These are phyloP conservation scores for Tethea ocularis DNA, from an alignment of 2,888 invertebrate genomes.

Conservation along the genomic window DNA sequence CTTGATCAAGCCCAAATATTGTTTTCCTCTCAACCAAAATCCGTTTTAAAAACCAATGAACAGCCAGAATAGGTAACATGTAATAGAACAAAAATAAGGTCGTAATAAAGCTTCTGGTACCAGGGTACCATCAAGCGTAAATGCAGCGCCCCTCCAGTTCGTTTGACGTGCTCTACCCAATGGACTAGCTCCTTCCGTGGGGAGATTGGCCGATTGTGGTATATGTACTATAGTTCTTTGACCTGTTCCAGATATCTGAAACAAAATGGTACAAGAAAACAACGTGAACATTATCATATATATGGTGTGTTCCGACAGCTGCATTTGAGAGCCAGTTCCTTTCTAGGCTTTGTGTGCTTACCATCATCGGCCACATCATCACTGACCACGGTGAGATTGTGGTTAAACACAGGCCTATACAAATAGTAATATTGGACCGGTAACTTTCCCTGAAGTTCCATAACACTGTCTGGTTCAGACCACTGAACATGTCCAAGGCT, in stretches of 20 bases:
- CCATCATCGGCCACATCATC: no score
- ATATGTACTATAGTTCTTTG: conserved; percentile 21
- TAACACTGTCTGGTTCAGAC: conserved; percentile 59
- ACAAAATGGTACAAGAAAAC: conserved; percentile 5
- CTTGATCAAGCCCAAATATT: background rate
- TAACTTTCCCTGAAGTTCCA: conserved; percentile 55
- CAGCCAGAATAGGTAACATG: background rate
- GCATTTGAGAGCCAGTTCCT: no score
- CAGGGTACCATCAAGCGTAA: conserved; percentile 3
- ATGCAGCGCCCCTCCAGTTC: background rate
- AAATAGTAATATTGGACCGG: conserved; percentile 25
- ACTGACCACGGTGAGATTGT: no score
- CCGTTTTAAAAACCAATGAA: background rate
- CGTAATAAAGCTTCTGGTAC: conserved; percentile 2
- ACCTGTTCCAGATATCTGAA: conserved; percentile 17
- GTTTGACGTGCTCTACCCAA: conserved; percentile 83
- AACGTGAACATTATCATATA: conserved; percentile 34
- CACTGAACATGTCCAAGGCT: conserved; percentile 51
- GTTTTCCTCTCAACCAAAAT: background rate
- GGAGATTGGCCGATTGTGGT: conserved; percentile 65
- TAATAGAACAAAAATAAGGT: background rate
- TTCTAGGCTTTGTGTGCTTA: no score
- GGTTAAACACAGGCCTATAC: no score
- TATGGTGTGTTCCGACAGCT: no score
- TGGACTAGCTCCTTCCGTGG: conserved; percentile 82